Conservation (phyloP, 2,113 vertebrate genomes). For the Lagopus leucura region DNA sequence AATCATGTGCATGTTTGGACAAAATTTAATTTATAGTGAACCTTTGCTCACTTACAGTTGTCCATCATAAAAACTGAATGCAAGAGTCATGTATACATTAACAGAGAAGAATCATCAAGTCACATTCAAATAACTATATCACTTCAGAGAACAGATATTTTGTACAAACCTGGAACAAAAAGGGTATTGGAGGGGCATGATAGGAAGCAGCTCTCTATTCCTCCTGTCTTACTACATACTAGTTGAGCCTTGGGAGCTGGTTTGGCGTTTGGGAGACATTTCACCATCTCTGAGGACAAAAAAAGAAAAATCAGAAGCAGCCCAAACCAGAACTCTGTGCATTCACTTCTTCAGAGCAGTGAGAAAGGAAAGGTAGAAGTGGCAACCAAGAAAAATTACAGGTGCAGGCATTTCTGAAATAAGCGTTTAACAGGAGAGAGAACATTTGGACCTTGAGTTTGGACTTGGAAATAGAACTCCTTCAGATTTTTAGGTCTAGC, state of each 20-base stretch:
- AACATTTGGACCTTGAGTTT: not conserved
- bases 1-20: not conserved
- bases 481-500: not conserved
- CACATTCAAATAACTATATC: not conserved
- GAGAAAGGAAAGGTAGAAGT: not conserved
- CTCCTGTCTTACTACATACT: slow-evolving; percentile 85
- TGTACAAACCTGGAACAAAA: slow-evolving; percentile 87
- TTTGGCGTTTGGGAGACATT: slow-evolving; percentile 87
- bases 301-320: not conserved
- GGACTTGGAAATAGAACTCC: not conserved
- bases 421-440: not conserved
- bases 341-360: not conserved
- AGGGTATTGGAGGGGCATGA: slow-evolving; percentile 90
- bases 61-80: not conserved
- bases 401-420: not conserved
- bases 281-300: slow-evolving; percentile 85
- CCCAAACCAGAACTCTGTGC: not conserved
- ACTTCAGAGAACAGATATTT: not conserved
- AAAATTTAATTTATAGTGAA: not conserved
- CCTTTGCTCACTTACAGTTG: not conserved
- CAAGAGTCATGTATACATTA: not conserved
- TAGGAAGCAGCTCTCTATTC: slow-evolving; percentile 89
- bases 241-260: slow-evolving; percentile 84
- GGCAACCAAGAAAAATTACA: not conserved
- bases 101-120: not conserved